Conservation (phyloP, 2,888 invertebrate species). For the Tenthredo amoena region DNA sequence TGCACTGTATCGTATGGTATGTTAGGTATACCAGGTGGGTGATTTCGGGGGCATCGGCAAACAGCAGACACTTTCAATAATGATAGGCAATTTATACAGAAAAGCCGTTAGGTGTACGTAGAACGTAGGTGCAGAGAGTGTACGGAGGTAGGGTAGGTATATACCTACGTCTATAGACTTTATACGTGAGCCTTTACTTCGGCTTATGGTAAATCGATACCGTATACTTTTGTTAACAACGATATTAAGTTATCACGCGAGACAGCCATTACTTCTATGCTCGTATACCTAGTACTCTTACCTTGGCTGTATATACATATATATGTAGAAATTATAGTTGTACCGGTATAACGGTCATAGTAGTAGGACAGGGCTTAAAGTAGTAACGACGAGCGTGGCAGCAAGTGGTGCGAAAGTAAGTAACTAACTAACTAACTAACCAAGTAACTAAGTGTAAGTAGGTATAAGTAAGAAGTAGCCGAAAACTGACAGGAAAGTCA, state of each 20-base stretch:
- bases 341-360: neutral
- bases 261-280: conserved; percentile 65
- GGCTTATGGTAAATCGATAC: conserved; percentile 72
- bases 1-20: neutral
- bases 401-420: neutral
- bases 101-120: neutral
- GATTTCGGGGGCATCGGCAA: conserved; percentile 13
- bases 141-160: neutral
- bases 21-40: neutral
- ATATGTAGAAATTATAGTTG: neutral
- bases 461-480: conserved; percentile 19
- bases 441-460: neutral
- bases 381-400: neutral
- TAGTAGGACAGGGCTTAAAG: neutral
- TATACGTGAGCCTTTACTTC: conserved; percentile 40
- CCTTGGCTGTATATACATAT: neutral
- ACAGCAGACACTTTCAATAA: conserved; percentile 38
- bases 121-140: neutral
- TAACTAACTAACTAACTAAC: neutral
- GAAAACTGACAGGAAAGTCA: neutral
- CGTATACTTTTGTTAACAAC: conserved; percentile 71
- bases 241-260: conserved; percentile 73
- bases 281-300: neutral
- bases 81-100: conserved; percentile 29
- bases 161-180: neutral